phyloP scores from a whole-genome alignment of 1,140 invertebrate species.

The Lepidurus packardi region DNA sequence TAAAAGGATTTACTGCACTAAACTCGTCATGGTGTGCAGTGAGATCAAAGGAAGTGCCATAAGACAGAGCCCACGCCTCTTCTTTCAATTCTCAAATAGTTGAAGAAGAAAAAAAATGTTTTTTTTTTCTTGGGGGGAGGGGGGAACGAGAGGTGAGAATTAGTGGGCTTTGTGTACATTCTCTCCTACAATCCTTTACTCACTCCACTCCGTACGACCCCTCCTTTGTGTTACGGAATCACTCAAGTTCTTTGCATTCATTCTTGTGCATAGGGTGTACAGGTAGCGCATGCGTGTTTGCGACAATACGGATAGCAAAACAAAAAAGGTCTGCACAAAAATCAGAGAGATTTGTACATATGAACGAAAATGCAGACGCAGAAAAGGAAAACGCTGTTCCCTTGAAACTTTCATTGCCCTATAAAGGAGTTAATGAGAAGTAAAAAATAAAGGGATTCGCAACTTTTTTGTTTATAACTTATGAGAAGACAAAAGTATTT shows the following conservation, averaged over 20 bases:
- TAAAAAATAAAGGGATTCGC: neutral
- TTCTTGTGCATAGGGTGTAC: constrained; percentile 21
- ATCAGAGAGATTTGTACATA: neutral
- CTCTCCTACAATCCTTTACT: neutral
- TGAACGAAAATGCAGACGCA: neutral
- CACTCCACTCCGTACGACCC: neutral
- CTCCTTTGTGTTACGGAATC: neutral
- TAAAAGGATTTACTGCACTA: too few relatives aligned
- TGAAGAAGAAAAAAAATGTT: neutral
- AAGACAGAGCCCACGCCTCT: neutral
- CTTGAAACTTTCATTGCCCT: neutral
- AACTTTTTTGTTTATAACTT: too few relatives aligned
- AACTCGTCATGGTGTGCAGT: neutral
- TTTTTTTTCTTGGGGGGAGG: neutral
- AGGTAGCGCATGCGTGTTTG: neutral
- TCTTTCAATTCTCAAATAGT: neutral
- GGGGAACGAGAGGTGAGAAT: neutral
- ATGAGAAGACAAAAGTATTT: too few relatives aligned
- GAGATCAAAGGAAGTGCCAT: constrained; percentile 13
- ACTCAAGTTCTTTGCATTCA: constrained; percentile 11
- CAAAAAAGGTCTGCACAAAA: constrained; percentile 3
- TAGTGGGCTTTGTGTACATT: neutral
- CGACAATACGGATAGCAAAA: constrained; percentile 3
- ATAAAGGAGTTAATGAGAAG: neutral
- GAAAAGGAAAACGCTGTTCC: neutral